Evolutionary conservation across 1,140 invertebrate species (phyloP), one percentile per base, ranked within the genome.

Genomic region (Pachyrhynchus sulphureomaculatus): DNA sequence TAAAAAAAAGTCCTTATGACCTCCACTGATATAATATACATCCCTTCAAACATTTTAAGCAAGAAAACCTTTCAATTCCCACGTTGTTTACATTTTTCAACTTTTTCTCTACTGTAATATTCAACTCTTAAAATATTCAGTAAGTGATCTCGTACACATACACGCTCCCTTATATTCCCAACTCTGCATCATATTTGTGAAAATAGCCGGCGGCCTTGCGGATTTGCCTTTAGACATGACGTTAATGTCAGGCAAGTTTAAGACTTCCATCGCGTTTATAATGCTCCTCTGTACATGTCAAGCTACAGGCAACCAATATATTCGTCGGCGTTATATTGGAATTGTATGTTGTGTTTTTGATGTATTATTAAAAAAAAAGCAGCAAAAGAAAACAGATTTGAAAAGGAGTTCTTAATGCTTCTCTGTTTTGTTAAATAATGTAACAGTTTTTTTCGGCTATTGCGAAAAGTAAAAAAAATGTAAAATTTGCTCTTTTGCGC

Each of bases 151-250:
- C 34, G 15, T 13, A 9, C 15, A 20, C 13, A n/a, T 37, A 21
- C 21, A 10, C 17, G 6, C 9, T 17, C 44, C 32, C 13, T 26
- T 18, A 9, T 45, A 56, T 37, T 49, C 12, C 45, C 15, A 13
- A 26, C 33, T n/a, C 24, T 29, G 20, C 17, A 45, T 56, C 39
- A 45, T 56, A 56, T 56, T 56, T 56, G 54, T 13, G 26, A 47
- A 44, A 57, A 51, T 53, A 45, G 48, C 55, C 48, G 56, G 41
- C 21, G 65, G 36, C 44, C 51, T 53, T 47, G 48, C 36, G 49
- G 49, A 57, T 62, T 44, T 47, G 56, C 55, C 26, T 24, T 20
- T 13, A 39, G 65, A 39, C 44, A 67, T 52, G 47, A 56, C 56
- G 26, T 36, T 41, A n/a, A 37, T 48, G 37, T 60, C 57, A 49